Evolutionary conservation across 2,888 invertebrate genomes (phyloP), one percentile per base, ranked within the genome.

Genomic region (Cepaea hortensis): DNA sequence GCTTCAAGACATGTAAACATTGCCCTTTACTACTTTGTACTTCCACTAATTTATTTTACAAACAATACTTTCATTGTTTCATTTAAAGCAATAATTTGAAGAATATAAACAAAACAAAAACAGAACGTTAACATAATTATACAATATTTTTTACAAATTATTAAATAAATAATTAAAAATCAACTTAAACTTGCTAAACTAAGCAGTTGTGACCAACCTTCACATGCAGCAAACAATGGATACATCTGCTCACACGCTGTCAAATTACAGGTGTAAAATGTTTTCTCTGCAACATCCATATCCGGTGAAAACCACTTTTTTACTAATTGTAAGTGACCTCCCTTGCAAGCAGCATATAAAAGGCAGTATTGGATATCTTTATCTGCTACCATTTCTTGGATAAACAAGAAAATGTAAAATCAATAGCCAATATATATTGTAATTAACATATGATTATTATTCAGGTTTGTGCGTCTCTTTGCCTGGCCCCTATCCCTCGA

Each of bases 151-250:
- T 35, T 35, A 35, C 35, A 35, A 35, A 35, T 35, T 35, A 35
- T 35, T 35, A 35, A 35, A 35, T 35, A 35, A 35, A 35, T 35
- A 35, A 35, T 35, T 35, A 35, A 35, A 35, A 35, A 35, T 35
- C 1, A 35, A 35, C 35, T 35, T 35, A 35, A 35, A 35, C 35
- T 35, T 35, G 6, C 35, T 73, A 23, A 23, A n/a, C 23, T 23
- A 73, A 23, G 35, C 7, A 73, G 23, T 20, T 68, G 18, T 68
- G 35, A 79, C 73, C 73, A 50, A 87, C 87, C 84, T 80, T 62
- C 13, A 73, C 87, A 87, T 35, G 84, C 87, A 50, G 84, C 79
- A 84, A 62, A 87, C 46, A 87, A 62, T n/a, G 87, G 87, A 87
- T 87, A 87, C 72, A n/a, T 46, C 7, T 72, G n/a, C 23, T 87